Evolutionary conservation across 1,140 invertebrate species (phyloP).

Genomic region (Halesus radiatus): DNA sequence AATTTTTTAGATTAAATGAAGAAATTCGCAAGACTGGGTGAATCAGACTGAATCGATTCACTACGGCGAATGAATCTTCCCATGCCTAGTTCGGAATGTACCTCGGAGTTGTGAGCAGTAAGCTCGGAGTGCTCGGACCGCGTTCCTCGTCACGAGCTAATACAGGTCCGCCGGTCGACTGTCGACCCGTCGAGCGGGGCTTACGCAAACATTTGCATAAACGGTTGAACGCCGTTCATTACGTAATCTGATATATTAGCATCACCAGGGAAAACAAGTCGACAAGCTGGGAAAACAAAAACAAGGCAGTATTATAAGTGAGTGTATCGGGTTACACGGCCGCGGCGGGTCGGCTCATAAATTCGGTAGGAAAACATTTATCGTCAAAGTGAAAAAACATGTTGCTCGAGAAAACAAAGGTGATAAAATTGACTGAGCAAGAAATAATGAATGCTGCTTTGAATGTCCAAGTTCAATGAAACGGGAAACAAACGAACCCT

Average conservation of each 20-base stretch:
- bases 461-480: too few relatives aligned
- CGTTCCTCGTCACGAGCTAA: slow-evolving; percentile 1
- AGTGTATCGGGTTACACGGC: slow-evolving; percentile 30
- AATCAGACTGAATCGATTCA: too few relatives aligned
- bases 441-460: neutral
- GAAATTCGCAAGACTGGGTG: too few relatives aligned
- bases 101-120: too few relatives aligned
- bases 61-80: too few relatives aligned
- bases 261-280: slow-evolving; percentile 20
- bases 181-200: slow-evolving; percentile 4
- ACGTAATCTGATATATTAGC: slow-evolving; percentile 28
- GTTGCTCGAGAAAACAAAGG: neutral
- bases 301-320: slow-evolving; percentile 27
- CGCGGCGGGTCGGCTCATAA: slow-evolving; percentile 8
- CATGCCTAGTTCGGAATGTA: too few relatives aligned
- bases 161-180: slow-evolving; percentile 1
- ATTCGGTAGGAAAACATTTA: slow-evolving; percentile 29
- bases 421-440: neutral
- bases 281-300: slow-evolving; percentile 26
- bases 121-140: too few relatives aligned
- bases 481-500: neutral
- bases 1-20: too few relatives aligned
- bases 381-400: slow-evolving; percentile 7
- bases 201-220: slow-evolving; percentile 38
- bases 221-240: slow-evolving; percentile 27